Evolutionary conservation across 2,888 invertebrate species (phyloP).

Genomic region (Branchipolynoe longqiensis): DNA sequence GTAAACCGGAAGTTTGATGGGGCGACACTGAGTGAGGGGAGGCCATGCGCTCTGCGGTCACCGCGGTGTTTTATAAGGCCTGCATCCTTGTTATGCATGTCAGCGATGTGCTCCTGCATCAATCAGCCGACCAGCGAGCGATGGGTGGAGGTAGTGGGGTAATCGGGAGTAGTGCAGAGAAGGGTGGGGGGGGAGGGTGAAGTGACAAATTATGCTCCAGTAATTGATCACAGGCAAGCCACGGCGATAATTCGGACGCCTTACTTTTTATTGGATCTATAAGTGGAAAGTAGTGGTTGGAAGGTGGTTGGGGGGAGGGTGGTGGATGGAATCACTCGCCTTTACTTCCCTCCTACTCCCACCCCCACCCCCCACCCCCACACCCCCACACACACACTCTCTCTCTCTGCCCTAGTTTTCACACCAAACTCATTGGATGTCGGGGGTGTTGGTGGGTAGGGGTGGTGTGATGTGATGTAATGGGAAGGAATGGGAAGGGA

Average conservation of each 20-base stretch:
- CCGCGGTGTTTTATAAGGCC: background rate
- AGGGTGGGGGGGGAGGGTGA: too few species aligned
- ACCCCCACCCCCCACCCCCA: background rate
- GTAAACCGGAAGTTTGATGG: background rate
- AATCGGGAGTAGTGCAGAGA: too few species aligned
- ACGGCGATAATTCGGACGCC: constrained; percentile 28
- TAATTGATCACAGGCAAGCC: constrained; percentile 27
- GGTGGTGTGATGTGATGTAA: too few species aligned
- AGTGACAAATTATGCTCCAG: constrained; percentile 7
- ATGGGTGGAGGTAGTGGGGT: too few species aligned
- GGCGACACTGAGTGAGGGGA: background rate
- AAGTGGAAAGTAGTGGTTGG: too few species aligned
- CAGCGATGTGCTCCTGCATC: background rate
- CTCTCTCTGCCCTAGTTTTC: too few species aligned
- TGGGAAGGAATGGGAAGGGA: too few species aligned
- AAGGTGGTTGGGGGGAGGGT: too few species aligned
- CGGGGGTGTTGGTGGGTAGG: too few species aligned
- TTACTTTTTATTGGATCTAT: constrained; percentile 56
- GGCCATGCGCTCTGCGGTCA: background rate
- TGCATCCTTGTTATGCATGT: constrained; percentile 28
- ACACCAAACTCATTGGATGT: too few species aligned
- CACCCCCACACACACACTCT: too few species aligned
- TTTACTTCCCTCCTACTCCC: background rate
- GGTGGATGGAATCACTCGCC: constrained; percentile 1
- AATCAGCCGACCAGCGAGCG: background rate